Evolutionary conservation across 2,113 vertebrate genomes (phyloP).

Genomic region (Pleuronectes platessa): DNA sequence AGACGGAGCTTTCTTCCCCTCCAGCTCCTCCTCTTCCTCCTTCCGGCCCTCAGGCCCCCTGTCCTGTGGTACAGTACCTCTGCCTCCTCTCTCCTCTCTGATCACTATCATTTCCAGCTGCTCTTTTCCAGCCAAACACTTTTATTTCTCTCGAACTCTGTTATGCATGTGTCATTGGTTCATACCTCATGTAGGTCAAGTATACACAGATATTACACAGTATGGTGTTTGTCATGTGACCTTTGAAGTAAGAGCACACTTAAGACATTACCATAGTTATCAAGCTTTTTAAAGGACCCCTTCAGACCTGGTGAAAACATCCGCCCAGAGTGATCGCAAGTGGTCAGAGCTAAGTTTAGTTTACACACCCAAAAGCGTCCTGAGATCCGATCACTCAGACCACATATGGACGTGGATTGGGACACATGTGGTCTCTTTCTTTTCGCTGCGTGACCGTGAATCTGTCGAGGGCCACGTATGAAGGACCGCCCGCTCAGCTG

Average conservation of each 20-base stretch:
- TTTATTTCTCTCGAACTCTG: slow-evolving; percentile 1
- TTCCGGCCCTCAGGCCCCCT: slow-evolving; percentile 80
- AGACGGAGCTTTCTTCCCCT: slow-evolving; percentile 75
- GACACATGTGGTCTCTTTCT: no score
- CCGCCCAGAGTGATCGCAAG: no score
- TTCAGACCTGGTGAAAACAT: no score
- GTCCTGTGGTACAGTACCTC: slow-evolving; percentile 86
- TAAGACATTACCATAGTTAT: neutral
- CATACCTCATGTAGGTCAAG: neutral
- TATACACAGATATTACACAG: neutral
- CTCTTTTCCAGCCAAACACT: slow-evolving; percentile 13
- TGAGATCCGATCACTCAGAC: no score
- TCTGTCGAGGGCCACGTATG: no score
- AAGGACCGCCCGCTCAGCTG: no score
- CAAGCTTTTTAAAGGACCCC: neutral
- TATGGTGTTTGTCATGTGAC: neutral
- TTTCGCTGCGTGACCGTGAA: no score
- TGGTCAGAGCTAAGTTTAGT: no score
- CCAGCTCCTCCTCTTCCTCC: slow-evolving; percentile 61
- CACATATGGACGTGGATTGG: no score
- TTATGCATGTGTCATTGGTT: neutral
- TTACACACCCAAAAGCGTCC: no score
- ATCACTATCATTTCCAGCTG: slow-evolving; percentile 15
- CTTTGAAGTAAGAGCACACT: no score
- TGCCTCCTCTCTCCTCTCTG: slow-evolving; percentile 40